These are phyloP conservation scores for Eumeta japonica DNA, from an alignment of 1,140 invertebrate species.

Conservation along the genomic window DNA sequence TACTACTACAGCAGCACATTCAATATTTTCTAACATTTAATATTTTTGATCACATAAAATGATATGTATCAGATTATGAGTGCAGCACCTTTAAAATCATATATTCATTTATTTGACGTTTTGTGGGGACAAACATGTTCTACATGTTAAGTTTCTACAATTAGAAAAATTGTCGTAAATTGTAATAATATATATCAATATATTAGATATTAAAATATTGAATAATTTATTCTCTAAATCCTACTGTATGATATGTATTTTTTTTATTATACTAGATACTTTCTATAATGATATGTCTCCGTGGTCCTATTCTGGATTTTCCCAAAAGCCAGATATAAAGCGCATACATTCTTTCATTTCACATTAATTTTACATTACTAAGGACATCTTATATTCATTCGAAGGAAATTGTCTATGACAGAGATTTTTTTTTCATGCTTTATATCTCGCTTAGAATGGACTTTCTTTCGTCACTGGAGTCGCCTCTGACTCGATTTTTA, in stretches of 20 bases:
- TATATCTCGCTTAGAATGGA: constrained; percentile 49
- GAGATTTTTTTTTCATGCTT: constrained; percentile 42
- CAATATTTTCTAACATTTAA: too few relatives aligned
- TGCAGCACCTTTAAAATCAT: constrained; percentile 27
- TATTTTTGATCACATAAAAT: constrained; percentile 41
- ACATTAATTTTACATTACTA: constrained; percentile 29
- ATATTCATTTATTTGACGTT: too few relatives aligned
- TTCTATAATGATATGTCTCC: constrained; percentile 47
- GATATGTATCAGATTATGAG: constrained; percentile 34
- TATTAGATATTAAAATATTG: constrained; percentile 44
- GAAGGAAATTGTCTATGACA: constrained; percentile 17
- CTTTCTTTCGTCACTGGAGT: constrained; percentile 37
- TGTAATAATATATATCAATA: background rate
- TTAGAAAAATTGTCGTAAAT: background rate
- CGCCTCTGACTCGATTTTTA: constrained; percentile 51
- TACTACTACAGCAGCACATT: too few relatives aligned
- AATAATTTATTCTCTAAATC: constrained; percentile 44
- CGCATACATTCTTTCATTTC: constrained; percentile 50
- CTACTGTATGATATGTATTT: constrained; percentile 34
- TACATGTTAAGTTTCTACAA: background rate
- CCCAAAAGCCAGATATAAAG: constrained; percentile 54
- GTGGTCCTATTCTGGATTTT: constrained; percentile 51
- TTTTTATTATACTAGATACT: constrained; percentile 30
- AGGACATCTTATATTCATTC: constrained; percentile 27
- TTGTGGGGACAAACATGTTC: too few relatives aligned